phyloP scores from a whole-genome alignment of 2,888 invertebrate species.

The Dicycla oo region DNA sequence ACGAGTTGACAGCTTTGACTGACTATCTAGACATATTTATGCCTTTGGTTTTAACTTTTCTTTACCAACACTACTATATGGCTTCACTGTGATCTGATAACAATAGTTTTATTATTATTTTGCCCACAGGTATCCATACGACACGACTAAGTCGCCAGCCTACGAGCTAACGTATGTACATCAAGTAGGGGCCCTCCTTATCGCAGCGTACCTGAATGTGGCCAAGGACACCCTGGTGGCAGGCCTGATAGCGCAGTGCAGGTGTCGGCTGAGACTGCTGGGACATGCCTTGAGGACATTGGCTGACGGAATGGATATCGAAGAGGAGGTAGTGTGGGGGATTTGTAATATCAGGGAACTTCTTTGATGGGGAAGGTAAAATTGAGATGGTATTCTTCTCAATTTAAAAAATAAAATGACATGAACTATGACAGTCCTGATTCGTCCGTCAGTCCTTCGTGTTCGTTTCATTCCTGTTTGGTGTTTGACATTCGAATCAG shows the following conservation, averaged over 20 bases:
- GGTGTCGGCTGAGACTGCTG: constrained; percentile 85
- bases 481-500: not conserved
- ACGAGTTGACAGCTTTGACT: too few species aligned
- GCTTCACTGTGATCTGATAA: not conserved
- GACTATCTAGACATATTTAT: too few species aligned
- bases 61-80: not conserved
- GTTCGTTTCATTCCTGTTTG: not conserved
- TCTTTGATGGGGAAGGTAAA: not conserved
- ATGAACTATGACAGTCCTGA: too few species aligned
- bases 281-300: constrained; percentile 77
- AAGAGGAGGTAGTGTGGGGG: constrained; percentile 53
- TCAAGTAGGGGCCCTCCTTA: constrained; percentile 83
- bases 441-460: too few species aligned
- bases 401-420: too few species aligned
- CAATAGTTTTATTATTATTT: not conserved
- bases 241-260: constrained; percentile 85
- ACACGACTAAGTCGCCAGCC: constrained; percentile 78
- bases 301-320: constrained; percentile 65
- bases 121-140: constrained; percentile 85
- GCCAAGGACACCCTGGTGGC: constrained; percentile 86
- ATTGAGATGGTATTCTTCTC: too few species aligned
- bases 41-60: not conserved
- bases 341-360: not conserved
- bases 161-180: constrained; percentile 85
- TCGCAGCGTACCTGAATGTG: constrained; percentile 87